Base-by-base conservation (phyloP, 2,113 vertebrate species). In the Glaucomys volans region DNA sequence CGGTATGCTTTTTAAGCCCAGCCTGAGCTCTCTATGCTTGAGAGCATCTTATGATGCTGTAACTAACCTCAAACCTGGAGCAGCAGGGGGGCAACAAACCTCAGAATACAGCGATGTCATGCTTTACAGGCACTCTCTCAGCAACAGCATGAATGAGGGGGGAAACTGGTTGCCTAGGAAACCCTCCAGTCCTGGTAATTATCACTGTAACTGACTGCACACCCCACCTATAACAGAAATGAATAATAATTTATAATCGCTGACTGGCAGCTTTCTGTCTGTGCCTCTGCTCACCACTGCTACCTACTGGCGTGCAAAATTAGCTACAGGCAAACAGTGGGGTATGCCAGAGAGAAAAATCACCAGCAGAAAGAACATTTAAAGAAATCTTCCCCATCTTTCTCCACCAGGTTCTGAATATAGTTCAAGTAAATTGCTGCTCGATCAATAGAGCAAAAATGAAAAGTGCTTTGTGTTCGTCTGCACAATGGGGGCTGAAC, bases 151-250 rank as follows among this genome's bases (percentile, higher is more conserved):
- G 99, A 99, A 99, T 98, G 98, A 97, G 98, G 98, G 82, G 97
- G 93, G 93, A 98, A 98, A 97, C 94, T 96, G 98, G 99, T 99
- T 99, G 99, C 99, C 99, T 99, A 99, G 99, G 99, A 99, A 99
- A 99, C 99, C 98, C 99, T 99, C 99, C 97, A 98, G 99, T 99
- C 99, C 99, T 98, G 99, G 99, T 99, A 99, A 99, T 99, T 99
- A 99, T 99, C 99, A 99, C 99, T 99, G 99, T 99, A 99, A 99
- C 99, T 99, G 99, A 99, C 99, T 98, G 99, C 99, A 99, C 99
- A 99, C 99, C 99, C 99, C 99, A 99, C 99, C 99, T 99, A 99
- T 99, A 99, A 99, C 99, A 99, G 99, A 99, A 99, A 99, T 99
- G 99, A 99, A 99, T 99, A 99, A 99, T 99, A 99, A 99, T 99